A percentile compares a stretch with the other conserved stretches of the same genome.
Evolutionary conservation across 1,140 invertebrate genomes (phyloP).

Genomic region (Ostrea edulis): DNA sequence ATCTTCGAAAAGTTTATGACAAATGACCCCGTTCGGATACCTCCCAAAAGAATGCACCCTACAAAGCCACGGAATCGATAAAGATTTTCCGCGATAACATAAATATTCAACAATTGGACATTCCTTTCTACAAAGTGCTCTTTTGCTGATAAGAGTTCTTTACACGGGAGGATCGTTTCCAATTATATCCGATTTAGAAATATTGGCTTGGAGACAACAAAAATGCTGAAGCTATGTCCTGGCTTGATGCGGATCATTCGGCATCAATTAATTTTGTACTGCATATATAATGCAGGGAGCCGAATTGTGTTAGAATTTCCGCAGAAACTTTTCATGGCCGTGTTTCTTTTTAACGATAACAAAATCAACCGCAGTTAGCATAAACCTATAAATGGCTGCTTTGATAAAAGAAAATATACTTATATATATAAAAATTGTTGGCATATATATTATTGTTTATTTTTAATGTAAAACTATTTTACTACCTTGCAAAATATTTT

Average conservation of each 20-base stretch:
- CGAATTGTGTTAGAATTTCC: too few relatives aligned
- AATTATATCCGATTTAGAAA: conserved; percentile 38
- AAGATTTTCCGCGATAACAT: background rate
- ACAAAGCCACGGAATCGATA: background rate
- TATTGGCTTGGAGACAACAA: conserved; percentile 8
- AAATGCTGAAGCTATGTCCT: background rate
- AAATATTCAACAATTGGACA: conserved; percentile 26
- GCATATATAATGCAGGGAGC: too few relatives aligned
- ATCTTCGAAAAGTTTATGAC: background rate
- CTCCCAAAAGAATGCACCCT: background rate
- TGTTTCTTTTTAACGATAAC: too few relatives aligned
- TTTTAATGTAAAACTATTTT: too few relatives aligned
- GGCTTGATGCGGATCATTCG: background rate
- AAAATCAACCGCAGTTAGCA: too few relatives aligned
- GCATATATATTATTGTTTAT: too few relatives aligned
- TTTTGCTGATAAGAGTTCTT: conserved; percentile 5
- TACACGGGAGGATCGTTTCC: conserved; percentile 24
- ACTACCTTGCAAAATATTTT: too few relatives aligned
- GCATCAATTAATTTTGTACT: background rate
- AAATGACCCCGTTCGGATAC: background rate
- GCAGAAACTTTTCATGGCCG: too few relatives aligned
- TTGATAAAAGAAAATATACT: too few relatives aligned
- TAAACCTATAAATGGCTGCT: too few relatives aligned
- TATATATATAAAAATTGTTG: too few relatives aligned
- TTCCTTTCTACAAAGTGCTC: background rate